Evolutionary conservation across 2,888 invertebrate species (phyloP).

Genomic region (Ichneumon xanthorius): DNA sequence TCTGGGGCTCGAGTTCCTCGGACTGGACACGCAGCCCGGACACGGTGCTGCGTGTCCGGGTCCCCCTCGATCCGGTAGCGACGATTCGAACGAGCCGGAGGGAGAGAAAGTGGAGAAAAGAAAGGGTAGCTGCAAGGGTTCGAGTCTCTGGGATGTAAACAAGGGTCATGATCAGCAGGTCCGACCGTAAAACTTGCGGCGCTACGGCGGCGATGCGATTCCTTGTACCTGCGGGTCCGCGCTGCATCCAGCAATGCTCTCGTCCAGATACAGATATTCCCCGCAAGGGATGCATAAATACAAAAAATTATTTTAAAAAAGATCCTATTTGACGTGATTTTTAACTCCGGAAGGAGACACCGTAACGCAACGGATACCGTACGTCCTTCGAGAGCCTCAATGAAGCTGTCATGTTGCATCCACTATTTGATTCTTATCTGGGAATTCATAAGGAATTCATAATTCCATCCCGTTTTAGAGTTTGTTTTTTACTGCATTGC

Average conservation of each 20-base stretch:
- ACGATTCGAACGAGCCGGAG: conserved; percentile 36
- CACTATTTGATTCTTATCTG: not conserved
- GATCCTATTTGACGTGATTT: conserved; percentile 34
- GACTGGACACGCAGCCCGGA: conserved; percentile 16
- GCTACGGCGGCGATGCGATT: conserved; percentile 40
- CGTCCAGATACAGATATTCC: conserved; percentile 33
- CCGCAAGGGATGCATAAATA: conserved; percentile 26
- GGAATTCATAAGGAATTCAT: not conserved
- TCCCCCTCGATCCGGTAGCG: conserved; percentile 54
- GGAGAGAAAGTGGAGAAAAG: conserved; percentile 49
- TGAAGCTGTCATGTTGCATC: not conserved
- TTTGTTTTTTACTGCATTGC: not conserved
- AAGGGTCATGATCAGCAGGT: conserved; percentile 63
- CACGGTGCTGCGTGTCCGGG: not conserved
- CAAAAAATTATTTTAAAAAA: not conserved
- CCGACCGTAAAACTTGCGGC: conserved; percentile 66
- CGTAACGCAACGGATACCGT: conserved; percentile 22
- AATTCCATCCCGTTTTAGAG: too few relatives aligned
- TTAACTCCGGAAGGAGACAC: conserved; percentile 45
- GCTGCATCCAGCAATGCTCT: not conserved
- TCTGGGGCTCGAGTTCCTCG: conserved; percentile 30
- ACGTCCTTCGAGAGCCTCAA: conserved; percentile 10
- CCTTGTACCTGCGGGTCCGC: conserved; percentile 1
- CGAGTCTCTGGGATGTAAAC: conserved; percentile 51
- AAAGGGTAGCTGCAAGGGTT: conserved; percentile 59